Conservation (phyloP, 2,113 vertebrate genomes). For the Azemiops feae region DNA sequence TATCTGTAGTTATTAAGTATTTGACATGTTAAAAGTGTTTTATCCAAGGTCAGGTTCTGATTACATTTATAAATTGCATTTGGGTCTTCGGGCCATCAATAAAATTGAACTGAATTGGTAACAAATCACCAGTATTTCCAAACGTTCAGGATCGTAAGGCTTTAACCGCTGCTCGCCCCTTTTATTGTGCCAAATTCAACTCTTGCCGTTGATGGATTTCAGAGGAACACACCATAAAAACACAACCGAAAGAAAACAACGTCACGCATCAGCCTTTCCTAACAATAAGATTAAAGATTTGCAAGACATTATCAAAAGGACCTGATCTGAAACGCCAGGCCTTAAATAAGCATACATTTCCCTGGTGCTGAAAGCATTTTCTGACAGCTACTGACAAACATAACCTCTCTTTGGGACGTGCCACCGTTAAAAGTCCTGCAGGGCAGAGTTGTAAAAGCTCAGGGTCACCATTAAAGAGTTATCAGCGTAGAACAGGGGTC, state of each 20-base stretch:
- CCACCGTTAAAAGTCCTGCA: not conserved
- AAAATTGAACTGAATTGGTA: too few species aligned
- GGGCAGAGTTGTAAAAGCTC: too few species aligned
- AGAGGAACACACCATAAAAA: not conserved
- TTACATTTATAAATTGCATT: too few species aligned
- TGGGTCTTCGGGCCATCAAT: too few species aligned
- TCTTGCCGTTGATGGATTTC: not conserved
- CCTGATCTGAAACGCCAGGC: not conserved
- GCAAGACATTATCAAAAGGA: not conserved
- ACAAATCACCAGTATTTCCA: not conserved
- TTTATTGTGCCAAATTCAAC: not conserved
- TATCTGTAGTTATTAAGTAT: too few species aligned
- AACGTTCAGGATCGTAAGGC: not conserved
- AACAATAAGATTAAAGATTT: not conserved
- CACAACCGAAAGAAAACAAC: not conserved
- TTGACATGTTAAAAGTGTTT: too few species aligned
- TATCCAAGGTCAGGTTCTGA: too few species aligned
- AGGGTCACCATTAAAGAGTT: not conserved
- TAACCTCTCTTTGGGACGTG: not conserved
- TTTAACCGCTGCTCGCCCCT: not conserved
- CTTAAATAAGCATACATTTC: not conserved
- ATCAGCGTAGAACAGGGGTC: not conserved
- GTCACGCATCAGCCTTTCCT: not conserved
- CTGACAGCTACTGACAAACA: not conserved
- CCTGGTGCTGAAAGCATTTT: not conserved